Base-by-base conservation (phyloP, 2,113 vertebrate genomes). In the Gobiocypris rarus region DNA sequence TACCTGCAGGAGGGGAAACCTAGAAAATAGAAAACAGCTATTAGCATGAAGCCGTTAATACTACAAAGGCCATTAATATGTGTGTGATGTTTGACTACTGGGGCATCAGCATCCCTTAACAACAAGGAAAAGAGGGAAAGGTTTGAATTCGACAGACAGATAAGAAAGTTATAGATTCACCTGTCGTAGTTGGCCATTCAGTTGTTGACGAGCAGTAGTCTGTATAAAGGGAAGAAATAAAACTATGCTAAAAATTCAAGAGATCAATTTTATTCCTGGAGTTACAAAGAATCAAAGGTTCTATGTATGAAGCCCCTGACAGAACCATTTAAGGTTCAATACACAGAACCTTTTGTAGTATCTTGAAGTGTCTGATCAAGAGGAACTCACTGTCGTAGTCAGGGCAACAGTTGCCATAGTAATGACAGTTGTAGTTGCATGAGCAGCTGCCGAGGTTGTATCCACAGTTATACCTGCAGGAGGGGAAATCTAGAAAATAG, bases 401-500 rank as follows among this genome's bases (percentile, higher is more conserved):
- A 76, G 61, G 10, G 43, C 90, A 91, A 71, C 90, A 91, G 86
- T 48, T 82, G 71, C 88, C 88, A 65, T 87, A 69, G 82, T 75
- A 70, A 1, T 13, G 9, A 84, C 94, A 94, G 17, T 78, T 85
- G 71, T 83, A 73, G 9, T 0, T 1, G 81, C 93, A 94, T 73
- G 94, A 94, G 75, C 94, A 94, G 83, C 31, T 71, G 83, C 86
- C 87, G 22, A 86, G 3, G 0, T 86, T 0, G 14, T 22, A 41
- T 11, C 91, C 91, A 85, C 91, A 93, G 67, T 84, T 82, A 79
- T 88, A 2, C 26, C 75, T 52, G 65, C 89, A 89, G 14, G 82
- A 86, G 7, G 4, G 43, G 26, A 63, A 61, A 10, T 0, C 81
- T 80, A 61, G 31, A 4, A 52, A 5, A 50, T 4, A 4, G 11